These are phyloP conservation scores for Castor canadensis DNA, from an alignment of 2,113 vertebrate species.

Conservation along the genomic window DNA sequence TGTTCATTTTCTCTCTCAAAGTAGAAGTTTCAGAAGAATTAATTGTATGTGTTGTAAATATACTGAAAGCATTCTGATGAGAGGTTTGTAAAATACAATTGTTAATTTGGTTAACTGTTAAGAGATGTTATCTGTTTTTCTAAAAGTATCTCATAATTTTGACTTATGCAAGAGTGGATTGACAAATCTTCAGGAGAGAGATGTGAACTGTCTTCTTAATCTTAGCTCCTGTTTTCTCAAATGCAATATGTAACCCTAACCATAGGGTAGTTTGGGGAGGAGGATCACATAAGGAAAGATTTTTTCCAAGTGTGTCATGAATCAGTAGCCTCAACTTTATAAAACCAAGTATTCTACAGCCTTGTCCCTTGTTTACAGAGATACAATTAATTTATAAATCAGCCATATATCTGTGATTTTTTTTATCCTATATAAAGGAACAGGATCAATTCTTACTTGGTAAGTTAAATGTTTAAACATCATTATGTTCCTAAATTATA, in stretches of 20 bases:
- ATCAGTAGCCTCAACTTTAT: background rate
- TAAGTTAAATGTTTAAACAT: background rate
- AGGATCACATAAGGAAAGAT: background rate
- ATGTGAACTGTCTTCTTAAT: background rate
- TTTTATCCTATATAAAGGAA: slow-evolving; percentile 4
- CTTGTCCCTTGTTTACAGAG: background rate
- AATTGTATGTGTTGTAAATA: background rate
- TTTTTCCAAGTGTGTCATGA: slow-evolving; percentile 1
- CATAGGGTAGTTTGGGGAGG: background rate
- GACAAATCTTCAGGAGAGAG: background rate
- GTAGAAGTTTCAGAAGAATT: slow-evolving; percentile 19
- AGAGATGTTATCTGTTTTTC: too few species aligned
- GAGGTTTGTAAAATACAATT: background rate
- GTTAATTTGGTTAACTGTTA: background rate
- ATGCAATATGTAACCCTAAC: background rate
- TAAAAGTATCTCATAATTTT: slow-evolving; percentile 32
- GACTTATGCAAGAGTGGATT: background rate
- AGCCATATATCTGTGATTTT: background rate
- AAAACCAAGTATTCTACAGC: background rate
- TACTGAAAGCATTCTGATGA: background rate
- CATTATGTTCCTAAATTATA: slow-evolving; percentile 5
- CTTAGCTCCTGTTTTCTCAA: background rate
- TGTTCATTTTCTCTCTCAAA: background rate
- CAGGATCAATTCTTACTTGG: slow-evolving; percentile 25
- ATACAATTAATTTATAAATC: background rate